A percentile compares a stretch with the other conserved stretches of the same genome.
Conservation (phyloP, 2,888 invertebrate species). For the Dysmachus trigonus region DNA sequence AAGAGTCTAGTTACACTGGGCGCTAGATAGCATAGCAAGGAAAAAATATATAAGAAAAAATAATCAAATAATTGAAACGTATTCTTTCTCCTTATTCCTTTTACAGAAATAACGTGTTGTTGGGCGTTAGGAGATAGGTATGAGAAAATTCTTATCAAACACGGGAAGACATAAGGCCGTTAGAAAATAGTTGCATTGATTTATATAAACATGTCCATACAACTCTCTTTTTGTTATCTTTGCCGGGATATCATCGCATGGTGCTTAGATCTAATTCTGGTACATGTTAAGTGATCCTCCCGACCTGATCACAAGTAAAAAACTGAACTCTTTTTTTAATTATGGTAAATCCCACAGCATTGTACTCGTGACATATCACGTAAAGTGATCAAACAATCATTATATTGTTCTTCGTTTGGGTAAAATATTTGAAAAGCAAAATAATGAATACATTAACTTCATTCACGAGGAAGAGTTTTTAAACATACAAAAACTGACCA, state of each 20-base stretch:
- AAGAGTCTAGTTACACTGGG: neutral
- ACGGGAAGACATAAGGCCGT: neutral
- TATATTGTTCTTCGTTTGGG: neutral
- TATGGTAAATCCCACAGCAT: neutral
- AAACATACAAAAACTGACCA: neutral
- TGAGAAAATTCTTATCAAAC: neutral
- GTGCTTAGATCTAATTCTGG: neutral
- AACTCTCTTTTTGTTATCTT: neutral
- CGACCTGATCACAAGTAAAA: neutral
- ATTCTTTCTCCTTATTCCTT: neutral
- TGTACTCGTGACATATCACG: neutral
- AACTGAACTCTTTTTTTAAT: no score
- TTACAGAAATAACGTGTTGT: neutral
- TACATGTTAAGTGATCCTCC: neutral
- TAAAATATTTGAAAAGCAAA: neutral
- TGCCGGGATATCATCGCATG: neutral
- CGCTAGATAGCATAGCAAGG: neutral
- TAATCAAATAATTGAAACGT: neutral
- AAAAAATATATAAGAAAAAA: neutral
- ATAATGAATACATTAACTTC: neutral
- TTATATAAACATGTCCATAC: neutral
- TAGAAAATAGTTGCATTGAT: constrained; percentile 18
- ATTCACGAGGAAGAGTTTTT: neutral
- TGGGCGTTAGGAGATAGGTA: neutral
- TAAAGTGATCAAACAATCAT: no score